These are phyloP conservation scores for Azorinus chamasolen DNA, from an alignment of 2,888 invertebrate genomes.

Conservation along the genomic window DNA sequence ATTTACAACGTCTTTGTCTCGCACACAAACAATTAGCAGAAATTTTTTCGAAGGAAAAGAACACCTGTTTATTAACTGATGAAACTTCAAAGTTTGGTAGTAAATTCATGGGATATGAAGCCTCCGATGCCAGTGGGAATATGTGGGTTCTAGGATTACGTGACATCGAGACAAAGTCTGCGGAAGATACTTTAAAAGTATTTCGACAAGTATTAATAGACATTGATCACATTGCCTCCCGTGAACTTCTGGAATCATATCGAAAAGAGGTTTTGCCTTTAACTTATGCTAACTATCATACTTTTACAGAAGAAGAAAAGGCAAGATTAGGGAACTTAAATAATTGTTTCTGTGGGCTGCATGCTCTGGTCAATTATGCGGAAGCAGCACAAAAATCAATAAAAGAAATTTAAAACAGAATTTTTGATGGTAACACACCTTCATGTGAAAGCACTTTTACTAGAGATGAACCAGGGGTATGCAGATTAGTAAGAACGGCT, in stretches of 20 bases:
- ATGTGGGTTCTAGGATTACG: slow-evolving; percentile 50
- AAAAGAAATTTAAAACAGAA: slow-evolving; percentile 16
- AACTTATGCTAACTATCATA: slow-evolving; percentile 20
- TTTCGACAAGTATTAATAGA: slow-evolving; percentile 43
- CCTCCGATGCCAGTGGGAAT: slow-evolving; percentile 31
- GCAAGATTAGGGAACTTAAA: neutral
- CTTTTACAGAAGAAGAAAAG: slow-evolving; percentile 22
- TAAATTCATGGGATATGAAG: slow-evolving; percentile 50
- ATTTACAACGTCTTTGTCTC: slow-evolving; percentile 42
- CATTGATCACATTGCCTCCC: slow-evolving; percentile 22
- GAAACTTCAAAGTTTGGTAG: slow-evolving; percentile 48
- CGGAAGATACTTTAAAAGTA: slow-evolving; percentile 30
- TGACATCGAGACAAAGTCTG: slow-evolving; percentile 52
- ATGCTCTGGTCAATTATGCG: slow-evolving; percentile 51
- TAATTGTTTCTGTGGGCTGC: slow-evolving; percentile 53
- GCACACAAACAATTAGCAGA: slow-evolving; percentile 46
- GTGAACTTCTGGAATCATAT: slow-evolving; percentile 31
- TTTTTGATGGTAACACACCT: slow-evolving; percentile 27
- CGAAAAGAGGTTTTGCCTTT: slow-evolving; percentile 39
- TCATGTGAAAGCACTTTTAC: slow-evolving; percentile 23
- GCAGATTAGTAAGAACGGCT: slow-evolving; percentile 38
- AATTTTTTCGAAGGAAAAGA: slow-evolving; percentile 34
- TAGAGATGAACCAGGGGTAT: slow-evolving; percentile 27
- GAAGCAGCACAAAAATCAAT: slow-evolving; percentile 32
- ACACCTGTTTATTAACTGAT: slow-evolving; percentile 41